A percentile compares a stretch with the other conserved stretches of the same genome.
Evolutionary conservation across 2,113 vertebrate species (phyloP).

Genomic region (Athene noctua): DNA sequence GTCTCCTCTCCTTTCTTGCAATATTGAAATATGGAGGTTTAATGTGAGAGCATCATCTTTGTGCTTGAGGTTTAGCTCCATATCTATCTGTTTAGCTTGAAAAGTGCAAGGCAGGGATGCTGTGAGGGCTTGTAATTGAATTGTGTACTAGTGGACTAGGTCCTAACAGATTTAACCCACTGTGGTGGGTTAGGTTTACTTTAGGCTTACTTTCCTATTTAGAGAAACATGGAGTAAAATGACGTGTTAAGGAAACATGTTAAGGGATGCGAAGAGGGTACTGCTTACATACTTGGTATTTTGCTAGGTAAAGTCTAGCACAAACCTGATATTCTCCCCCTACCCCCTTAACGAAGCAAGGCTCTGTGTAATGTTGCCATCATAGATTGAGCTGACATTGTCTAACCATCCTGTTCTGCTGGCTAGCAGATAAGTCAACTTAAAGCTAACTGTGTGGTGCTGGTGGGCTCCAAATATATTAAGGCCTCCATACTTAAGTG

Average conservation of each 20-base stretch:
- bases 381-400: accelerated
- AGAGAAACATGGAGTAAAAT: neutral
- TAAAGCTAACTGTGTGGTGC: neutral
- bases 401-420: neutral
- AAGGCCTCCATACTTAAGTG: neutral
- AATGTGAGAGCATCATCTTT: neutral
- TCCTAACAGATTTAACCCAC: neutral
- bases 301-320: neutral
- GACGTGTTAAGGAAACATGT: neutral
- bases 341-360: neutral
- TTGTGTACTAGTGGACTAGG: neutral
- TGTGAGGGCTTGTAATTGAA: neutral
- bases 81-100: neutral
- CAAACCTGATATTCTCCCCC: neutral
- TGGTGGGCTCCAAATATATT: neutral
- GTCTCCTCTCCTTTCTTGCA: neutral
- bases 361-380: neutral
- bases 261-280: neutral
- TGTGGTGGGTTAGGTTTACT: neutral
- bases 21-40: neutral
- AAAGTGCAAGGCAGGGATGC: neutral
- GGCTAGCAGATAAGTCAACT: neutral
- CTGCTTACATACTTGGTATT: neutral
- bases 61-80: neutral
- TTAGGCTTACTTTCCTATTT: neutral